A percentile compares a stretch with the other conserved stretches of the same genome.
These are phyloP conservation scores for Subacronicta megacephala DNA, from an alignment of 2,888 invertebrate species.

Conservation along the genomic window DNA sequence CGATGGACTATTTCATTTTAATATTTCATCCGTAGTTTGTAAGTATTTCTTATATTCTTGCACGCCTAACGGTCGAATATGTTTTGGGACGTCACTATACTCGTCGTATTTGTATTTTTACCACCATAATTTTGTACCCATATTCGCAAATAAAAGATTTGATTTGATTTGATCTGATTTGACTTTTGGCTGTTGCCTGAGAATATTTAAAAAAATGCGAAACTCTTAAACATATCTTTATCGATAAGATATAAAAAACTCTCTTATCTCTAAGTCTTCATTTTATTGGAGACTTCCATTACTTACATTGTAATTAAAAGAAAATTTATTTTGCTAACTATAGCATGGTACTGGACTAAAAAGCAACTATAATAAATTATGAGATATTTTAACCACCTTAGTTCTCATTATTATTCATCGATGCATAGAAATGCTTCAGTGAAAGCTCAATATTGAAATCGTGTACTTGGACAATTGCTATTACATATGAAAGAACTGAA, in stretches of 20 bases:
- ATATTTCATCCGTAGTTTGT: no score
- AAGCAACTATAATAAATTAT: conserved; percentile 6
- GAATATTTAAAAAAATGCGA: no score
- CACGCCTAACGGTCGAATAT: no score
- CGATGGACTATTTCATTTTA: no score
- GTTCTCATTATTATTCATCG: conserved; percentile 17
- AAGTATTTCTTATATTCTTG: no score
- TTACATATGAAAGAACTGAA: conserved; percentile 33
- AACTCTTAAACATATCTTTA: no score
- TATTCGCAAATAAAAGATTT: no score
- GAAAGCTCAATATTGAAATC: conserved; percentile 21
- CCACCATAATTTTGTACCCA: no score
- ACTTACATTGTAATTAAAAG: conserved; percentile 6
- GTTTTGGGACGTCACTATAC: no score
- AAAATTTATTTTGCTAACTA: not conserved
- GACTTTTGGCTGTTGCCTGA: no score
- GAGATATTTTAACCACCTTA: conserved; percentile 13
- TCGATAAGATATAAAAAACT: conserved; percentile 2
- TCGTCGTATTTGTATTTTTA: no score
- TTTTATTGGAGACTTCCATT: not conserved
- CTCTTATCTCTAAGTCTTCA: not conserved
- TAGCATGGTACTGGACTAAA: conserved; percentile 6
- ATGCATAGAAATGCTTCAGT: conserved; percentile 19
- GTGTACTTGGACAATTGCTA: conserved; percentile 33
- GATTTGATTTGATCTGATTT: no score